Percentiles rank a stretch among this genome's conserved stretches.
Evolutionary conservation across 2,797 vertebrate species (phyloP).

Genomic region (Prionace glauca): DNA sequence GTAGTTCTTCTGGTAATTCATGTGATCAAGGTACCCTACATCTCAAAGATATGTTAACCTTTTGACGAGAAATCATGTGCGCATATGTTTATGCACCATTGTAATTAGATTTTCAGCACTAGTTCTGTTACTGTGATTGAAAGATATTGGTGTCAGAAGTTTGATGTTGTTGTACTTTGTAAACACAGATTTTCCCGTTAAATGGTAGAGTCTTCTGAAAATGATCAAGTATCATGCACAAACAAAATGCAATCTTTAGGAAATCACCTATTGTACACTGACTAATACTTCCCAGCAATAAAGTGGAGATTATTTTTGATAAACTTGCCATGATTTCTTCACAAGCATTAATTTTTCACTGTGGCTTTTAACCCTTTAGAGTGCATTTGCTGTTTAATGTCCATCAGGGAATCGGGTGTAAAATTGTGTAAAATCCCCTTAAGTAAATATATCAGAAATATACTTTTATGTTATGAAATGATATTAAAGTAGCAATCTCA

Average conservation of each 20-base stretch:
- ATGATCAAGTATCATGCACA: too few species aligned
- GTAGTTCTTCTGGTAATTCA: background rate
- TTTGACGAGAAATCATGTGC: background rate
- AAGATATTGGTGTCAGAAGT: background rate
- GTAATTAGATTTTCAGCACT: background rate
- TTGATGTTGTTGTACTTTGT: background rate
- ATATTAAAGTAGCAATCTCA: background rate
- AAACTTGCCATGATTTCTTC: conserved; percentile 16
- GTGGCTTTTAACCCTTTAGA: background rate
- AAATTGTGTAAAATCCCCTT: background rate
- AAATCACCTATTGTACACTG: background rate
- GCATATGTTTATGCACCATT: background rate
- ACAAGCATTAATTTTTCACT: background rate
- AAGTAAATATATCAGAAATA: background rate
- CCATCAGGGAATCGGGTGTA: background rate
- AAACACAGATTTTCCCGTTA: background rate
- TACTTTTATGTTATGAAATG: conserved; percentile 47
- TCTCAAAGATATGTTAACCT: background rate
- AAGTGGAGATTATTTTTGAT: background rate
- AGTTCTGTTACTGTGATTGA: background rate
- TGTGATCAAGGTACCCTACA: background rate
- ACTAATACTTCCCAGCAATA: background rate
- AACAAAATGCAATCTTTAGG: background rate
- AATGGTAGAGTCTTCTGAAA: background rate
- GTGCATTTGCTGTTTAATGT: background rate